Percentiles rank a stretch among this genome's conserved stretches.
Conservation (phyloP, 1,140 invertebrate species). For the Macrocentrus cingulum region DNA sequence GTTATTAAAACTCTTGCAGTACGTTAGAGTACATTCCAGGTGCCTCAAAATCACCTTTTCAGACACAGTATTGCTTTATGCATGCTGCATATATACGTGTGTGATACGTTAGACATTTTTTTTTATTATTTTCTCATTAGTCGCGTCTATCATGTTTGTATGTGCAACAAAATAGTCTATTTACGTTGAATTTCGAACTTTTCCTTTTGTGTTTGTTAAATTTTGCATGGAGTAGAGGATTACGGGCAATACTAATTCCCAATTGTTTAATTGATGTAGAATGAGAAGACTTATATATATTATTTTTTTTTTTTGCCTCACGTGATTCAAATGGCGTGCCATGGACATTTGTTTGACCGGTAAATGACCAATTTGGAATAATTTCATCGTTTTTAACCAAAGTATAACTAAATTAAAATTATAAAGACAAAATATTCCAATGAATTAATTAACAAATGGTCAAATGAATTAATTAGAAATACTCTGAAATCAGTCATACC, state of each 20-base stretch:
- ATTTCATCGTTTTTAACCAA: slow-evolving; percentile 3
- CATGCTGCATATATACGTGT: slow-evolving; percentile 43
- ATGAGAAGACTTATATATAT: slow-evolving; percentile 1
- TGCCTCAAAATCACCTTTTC: slow-evolving; percentile 40
- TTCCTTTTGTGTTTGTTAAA: not conserved
- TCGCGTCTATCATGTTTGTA: slow-evolving; percentile 37
- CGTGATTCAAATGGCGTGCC: slow-evolving; percentile 11
- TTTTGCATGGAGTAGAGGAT: too few species aligned
- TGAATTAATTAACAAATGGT: too few species aligned
- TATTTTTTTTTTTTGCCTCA: not conserved
- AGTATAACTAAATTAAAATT: slow-evolving; percentile 4
- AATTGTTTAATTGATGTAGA: too few species aligned
- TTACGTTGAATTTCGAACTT: not conserved
- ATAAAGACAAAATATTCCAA: not conserved
- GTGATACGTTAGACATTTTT: slow-evolving; percentile 36
- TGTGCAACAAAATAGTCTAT: slow-evolving; percentile 31
- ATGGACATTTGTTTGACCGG: not conserved
- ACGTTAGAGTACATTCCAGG: slow-evolving; percentile 50
- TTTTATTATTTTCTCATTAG: too few species aligned
- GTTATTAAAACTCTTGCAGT: slow-evolving; percentile 29
- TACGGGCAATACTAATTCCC: too few species aligned
- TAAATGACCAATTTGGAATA: not conserved
- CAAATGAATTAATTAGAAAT: not conserved
- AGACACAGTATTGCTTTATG: slow-evolving; percentile 48
- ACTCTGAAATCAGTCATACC: slow-evolving; percentile 5